Conservation (phyloP, 1,140 invertebrate species). For the Vanessa tameamea region DNA sequence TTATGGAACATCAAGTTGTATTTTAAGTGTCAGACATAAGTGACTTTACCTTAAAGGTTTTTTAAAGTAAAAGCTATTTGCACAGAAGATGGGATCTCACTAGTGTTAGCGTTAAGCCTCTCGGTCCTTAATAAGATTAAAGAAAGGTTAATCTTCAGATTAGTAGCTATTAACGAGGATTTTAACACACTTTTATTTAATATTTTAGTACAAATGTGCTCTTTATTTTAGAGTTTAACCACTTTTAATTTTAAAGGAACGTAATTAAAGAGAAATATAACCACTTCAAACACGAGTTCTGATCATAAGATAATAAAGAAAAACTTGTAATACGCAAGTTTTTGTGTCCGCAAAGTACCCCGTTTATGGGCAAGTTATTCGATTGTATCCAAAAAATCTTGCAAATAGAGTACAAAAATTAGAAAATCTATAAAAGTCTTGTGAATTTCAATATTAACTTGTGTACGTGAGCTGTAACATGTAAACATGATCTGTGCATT, state of each 20-base stretch:
- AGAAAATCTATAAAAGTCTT: neutral
- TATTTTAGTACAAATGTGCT: neutral
- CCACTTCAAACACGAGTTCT: too few relatives aligned
- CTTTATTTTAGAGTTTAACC: neutral
- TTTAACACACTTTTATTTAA: neutral
- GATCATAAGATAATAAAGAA: too few relatives aligned
- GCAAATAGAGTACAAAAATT: too few relatives aligned
- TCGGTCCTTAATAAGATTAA: neutral
- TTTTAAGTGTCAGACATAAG: too few relatives aligned
- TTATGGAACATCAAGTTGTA: too few relatives aligned
- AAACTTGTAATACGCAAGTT: too few relatives aligned
- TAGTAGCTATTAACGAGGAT: neutral
- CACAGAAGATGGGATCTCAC: neutral
- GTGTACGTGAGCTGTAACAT: constrained; percentile 47
- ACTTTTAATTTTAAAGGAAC: neutral
- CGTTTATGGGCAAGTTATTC: too few relatives aligned
- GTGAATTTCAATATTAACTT: neutral
- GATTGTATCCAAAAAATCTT: too few relatives aligned
- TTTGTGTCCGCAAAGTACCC: too few relatives aligned
- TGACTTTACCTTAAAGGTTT: too few relatives aligned
- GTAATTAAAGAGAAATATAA: too few relatives aligned
- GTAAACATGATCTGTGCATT: constrained; percentile 31
- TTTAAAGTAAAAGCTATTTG: neutral
- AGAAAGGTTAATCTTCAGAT: constrained; percentile 4
- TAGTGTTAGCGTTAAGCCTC: neutral